phyloP scores from a whole-genome alignment of 2,888 invertebrate species.

The Campoletis raptor region DNA sequence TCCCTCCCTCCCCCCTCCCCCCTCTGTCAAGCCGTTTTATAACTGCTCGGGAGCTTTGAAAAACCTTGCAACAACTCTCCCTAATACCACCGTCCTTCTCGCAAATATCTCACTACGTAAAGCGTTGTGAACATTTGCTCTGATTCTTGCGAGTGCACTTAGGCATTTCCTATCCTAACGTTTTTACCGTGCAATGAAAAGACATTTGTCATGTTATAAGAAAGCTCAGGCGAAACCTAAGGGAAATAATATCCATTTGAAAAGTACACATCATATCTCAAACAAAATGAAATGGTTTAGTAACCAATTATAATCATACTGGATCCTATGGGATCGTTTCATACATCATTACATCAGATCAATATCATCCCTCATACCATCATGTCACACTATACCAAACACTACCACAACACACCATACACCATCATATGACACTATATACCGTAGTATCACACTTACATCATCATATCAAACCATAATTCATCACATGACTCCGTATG shows the following conservation, averaged over 20 bases:
- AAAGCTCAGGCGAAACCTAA: background rate
- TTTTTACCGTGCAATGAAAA: background rate
- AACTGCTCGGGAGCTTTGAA: background rate
- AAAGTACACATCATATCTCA: background rate
- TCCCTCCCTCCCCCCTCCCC: background rate
- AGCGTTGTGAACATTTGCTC: conserved; percentile 22
- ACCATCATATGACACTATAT: background rate
- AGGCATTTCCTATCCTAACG: background rate
- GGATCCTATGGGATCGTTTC: no score
- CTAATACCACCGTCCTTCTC: background rate
- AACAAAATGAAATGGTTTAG: background rate
- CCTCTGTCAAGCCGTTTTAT: background rate
- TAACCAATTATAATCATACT: no score
- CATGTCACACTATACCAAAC: background rate
- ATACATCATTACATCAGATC: no score
- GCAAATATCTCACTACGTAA: background rate
- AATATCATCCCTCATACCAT: background rate
- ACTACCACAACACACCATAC: no score
- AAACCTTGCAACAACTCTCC: conserved; percentile 1
- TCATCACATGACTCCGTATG: no score
- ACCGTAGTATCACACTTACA: no score
- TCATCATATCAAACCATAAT: no score
- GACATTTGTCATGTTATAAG: background rate
- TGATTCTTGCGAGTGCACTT: conserved; percentile 1
- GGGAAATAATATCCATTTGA: background rate